Evolutionary conservation across 2,888 invertebrate species (phyloP).

Genomic region (Tethea ocularis): DNA sequence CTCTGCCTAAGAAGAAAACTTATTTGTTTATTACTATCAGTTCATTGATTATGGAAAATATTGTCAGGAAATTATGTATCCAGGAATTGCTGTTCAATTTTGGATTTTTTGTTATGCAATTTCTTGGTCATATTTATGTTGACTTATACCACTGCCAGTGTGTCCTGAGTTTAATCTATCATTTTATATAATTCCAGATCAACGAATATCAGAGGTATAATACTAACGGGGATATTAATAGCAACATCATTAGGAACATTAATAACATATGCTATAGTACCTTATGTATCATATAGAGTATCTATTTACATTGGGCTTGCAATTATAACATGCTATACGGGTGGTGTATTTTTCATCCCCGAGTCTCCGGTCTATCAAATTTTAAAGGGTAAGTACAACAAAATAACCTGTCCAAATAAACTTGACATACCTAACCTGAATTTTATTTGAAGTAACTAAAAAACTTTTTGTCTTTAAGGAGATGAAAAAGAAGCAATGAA

Average conservation of each 20-base stretch:
- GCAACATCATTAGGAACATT: slow-evolving; percentile 44
- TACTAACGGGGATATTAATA: slow-evolving; percentile 46
- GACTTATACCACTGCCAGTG: no score
- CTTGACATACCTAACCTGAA: no score
- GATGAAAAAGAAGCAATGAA: slow-evolving; percentile 26
- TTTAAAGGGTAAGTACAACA: slow-evolving; percentile 51
- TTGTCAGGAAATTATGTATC: no score
- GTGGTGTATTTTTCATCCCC: slow-evolving; percentile 40
- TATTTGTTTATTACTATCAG: no score
- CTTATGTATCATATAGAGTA: slow-evolving; percentile 45
- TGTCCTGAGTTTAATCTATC: no score
- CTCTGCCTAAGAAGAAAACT: no score
- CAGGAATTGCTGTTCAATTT: no score
- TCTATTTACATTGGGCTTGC: slow-evolving; percentile 45
- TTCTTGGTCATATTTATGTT: no score
- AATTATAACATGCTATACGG: slow-evolving; percentile 35
- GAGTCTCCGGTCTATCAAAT: slow-evolving; percentile 52
- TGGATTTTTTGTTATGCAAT: no score
- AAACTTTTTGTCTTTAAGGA: slow-evolving; percentile 24
- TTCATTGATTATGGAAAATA: no score
- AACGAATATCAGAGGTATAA: slow-evolving; percentile 48
- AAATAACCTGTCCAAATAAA: not conserved
- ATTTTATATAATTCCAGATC: slow-evolving; percentile 43
- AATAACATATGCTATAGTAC: slow-evolving; percentile 44
- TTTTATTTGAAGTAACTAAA: no score